Base-by-base conservation (phyloP, 2,797 vertebrate species). In the Nannoperca obscura region DNA sequence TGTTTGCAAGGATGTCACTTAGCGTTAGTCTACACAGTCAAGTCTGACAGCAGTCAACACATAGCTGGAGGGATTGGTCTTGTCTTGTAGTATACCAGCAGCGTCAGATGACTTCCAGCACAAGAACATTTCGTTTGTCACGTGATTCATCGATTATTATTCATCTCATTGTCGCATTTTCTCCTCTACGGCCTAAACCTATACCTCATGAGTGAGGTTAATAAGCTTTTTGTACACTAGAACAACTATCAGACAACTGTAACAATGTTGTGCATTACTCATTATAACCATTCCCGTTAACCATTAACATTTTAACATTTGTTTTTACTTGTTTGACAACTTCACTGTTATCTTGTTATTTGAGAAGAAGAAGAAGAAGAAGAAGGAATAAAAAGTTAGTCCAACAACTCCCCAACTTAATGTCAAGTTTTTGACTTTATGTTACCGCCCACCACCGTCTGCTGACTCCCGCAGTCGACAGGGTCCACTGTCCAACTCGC, bases 401-500 rank as follows among this genome's bases (percentile, higher is more conserved):
- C 24, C 20, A n/a, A 57, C 57, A 20, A 30, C 42, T 24, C 24
- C 14, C 14, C n/a, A 2, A 30, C 0, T 2, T 59, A 3, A 57
- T 12, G 9, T 44, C 1, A 24, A 49, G 8, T 44, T 36, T n/a
- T 19, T 55, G 7, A 0, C 17, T 42, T 6, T 0, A 11, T 6
- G 59, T 54, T 1, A 3, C 71, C 61, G 13, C 76, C 76, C 71
- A 46, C n/a, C 34, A 8, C 20, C 0, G 55, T 66, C 7, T n/a
- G 71, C 22, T 3, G 27, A 20, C 44, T 5, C 32, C 1, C 9
- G 9, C 10, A 24, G 46, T 13, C 17, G 14, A 27, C 22, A 73
- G 67, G 14, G 82, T 58, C 55, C 75, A 69, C 34, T 1, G 50
- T 72, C 20, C 49, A 22, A 3, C 14, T 49, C 72, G 5, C 49